Evolutionary conservation across 2,113 vertebrate genomes (phyloP).

Genomic region (Delphinus delphis): DNA sequence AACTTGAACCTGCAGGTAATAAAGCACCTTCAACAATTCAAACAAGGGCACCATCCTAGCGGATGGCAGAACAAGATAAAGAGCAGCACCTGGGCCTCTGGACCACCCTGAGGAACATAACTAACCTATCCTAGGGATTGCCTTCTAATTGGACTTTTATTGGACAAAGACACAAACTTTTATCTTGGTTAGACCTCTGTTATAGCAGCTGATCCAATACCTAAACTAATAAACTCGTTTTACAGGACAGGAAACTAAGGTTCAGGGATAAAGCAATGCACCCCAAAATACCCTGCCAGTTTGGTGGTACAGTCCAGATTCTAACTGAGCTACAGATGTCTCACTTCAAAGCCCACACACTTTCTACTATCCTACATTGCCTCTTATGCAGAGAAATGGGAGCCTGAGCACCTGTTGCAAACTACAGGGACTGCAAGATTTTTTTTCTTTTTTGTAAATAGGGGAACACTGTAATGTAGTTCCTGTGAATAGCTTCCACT

Average conservation of each 20-base stretch:
- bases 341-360: neutral
- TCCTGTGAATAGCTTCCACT: neutral
- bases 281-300: neutral
- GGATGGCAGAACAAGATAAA: neutral
- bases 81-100: neutral
- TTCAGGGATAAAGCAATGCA: neutral
- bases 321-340: neutral
- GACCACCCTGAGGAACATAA: neutral
- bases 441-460: neutral
- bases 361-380: neutral
- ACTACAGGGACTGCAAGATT: neutral
- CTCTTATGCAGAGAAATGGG: neutral
- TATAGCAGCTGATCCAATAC: neutral
- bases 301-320: neutral
- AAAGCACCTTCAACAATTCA: neutral
- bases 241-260: neutral
- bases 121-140: neutral
- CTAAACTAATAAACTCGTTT: constrained; percentile 12
- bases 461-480: neutral
- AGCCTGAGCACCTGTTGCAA: neutral
- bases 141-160: neutral
- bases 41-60: neutral
- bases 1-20: neutral
- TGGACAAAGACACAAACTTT: neutral
- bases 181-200: neutral